phyloP scores from a whole-genome alignment of 2,113 vertebrate genomes.

The Pholis gunnellus region DNA sequence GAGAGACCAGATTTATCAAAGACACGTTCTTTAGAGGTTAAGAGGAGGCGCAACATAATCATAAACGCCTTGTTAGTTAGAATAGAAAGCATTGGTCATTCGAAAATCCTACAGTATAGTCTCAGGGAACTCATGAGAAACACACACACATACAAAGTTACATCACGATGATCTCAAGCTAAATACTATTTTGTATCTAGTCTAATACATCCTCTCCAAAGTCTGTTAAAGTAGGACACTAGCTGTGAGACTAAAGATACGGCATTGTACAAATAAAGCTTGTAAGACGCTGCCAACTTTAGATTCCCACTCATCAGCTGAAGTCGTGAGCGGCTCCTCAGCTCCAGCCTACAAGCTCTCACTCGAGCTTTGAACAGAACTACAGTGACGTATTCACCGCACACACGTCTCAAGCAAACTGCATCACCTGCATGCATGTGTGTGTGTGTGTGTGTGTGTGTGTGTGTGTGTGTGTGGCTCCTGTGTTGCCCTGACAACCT shows the following conservation, averaged over 20 bases:
- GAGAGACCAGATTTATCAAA: constrained; percentile 42
- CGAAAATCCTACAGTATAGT: background rate
- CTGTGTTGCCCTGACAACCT: constrained; percentile 79
- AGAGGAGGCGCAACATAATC: constrained; percentile 27
- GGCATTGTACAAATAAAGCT: constrained; percentile 56
- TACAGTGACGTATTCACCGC: constrained; percentile 45
- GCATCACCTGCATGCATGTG: constrained; percentile 54
- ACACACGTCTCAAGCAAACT: constrained; percentile 39
- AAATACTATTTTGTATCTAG: background rate
- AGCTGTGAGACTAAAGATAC: constrained; percentile 43
- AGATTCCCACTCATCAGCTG: constrained; percentile 59
- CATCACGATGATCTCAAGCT: background rate
- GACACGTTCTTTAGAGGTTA: constrained; percentile 25
- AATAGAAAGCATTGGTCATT: constrained; percentile 8
- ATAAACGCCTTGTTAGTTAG: constrained; percentile 36
- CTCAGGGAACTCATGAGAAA: constrained; percentile 12
- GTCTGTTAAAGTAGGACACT: constrained; percentile 60
- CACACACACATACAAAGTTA: background rate
- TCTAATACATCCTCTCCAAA: constrained; percentile 27
- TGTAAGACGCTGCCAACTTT: constrained; percentile 44
- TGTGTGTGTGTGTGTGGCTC: constrained; percentile 39
- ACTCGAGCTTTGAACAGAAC: constrained; percentile 50
- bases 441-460: background rate
- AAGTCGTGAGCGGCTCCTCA: constrained; percentile 73
- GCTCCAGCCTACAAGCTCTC: constrained; percentile 47